These are phyloP conservation scores for Drosophila ambigua DNA, from an alignment of 1,140 invertebrate species.

Conservation along the genomic window DNA sequence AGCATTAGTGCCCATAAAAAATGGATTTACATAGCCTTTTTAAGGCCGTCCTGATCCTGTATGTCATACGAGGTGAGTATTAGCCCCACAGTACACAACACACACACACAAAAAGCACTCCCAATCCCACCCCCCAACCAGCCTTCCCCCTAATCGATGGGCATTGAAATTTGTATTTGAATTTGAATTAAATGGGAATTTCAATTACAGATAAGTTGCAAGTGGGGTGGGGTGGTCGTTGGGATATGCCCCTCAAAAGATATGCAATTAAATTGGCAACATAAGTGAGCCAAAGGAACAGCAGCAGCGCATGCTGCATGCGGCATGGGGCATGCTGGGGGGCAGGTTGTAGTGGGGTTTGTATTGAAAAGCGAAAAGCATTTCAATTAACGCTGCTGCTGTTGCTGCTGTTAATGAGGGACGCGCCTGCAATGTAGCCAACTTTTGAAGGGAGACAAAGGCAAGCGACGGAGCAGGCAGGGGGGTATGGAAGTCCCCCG, in stretches of 20 bases:
- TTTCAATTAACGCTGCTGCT: constrained; percentile 54
- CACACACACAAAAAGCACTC: neutral
- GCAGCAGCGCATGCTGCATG: neutral
- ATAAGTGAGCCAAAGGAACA: constrained; percentile 26
- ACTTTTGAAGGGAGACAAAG: constrained; percentile 43
- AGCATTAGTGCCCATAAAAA: constrained; percentile 82
- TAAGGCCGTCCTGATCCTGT: constrained; percentile 83
- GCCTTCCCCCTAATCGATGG: constrained; percentile 10
- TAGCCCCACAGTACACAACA: neutral
- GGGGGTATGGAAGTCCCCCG: neutral
- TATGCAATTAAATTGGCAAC: constrained; percentile 47
- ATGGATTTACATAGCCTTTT: constrained; percentile 84
- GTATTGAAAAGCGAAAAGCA: constrained; percentile 60
- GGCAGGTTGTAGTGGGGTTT: neutral
- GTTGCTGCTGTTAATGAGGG: constrained; percentile 54
- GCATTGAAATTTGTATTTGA: constrained; percentile 5
- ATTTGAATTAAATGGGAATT: constrained; percentile 20
- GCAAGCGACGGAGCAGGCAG: constrained; percentile 3
- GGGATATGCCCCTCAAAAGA: constrained; percentile 14
- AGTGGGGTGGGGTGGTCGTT: no score
- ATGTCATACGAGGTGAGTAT: constrained; percentile 81
- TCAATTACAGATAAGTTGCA: neutral
- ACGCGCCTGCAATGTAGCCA: constrained; percentile 21
- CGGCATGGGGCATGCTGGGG: neutral
- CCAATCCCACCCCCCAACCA: no score